Evolutionary conservation across 1,140 invertebrate species (phyloP), one percentile per base, ranked within the genome.

Genomic region (Pseudomyrmex gracilis): DNA sequence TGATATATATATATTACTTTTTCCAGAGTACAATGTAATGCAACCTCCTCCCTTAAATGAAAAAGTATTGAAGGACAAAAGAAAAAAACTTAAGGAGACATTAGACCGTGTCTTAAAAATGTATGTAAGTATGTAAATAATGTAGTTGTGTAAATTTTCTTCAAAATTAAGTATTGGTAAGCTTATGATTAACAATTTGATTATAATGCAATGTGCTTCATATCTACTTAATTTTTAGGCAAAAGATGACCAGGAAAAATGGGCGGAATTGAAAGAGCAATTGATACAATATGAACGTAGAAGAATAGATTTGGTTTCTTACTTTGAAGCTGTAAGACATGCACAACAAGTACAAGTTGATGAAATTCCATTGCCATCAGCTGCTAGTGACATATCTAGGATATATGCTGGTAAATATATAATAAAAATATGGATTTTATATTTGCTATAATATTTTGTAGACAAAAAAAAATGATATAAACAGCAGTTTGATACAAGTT

Each of bases 271-370:
- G 12, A 98, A 98, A 92, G 96, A 97, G 84, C 97, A 98, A 92
- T 97, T 99, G 94, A 95, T 96, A 82, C 98, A 99, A 83, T 99
- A 99, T 95, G 98, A 99, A 92, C 97, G 98, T 91, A 96, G 98
- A 91, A 95, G 97, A 90, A 96, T 96, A 90, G 96, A 98, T 92
- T 94, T 99, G 67, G 97, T 99, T 64, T 97, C 97, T 53, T 99
- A 98, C 94, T 99, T 97, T 95, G 98, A 99, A 93, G 98, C 98
- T 84, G 98, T 99, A 0, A 96, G 97, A 90, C 97, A 98, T 95
- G 98, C 99, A 9, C 98, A 99, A 92, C 97, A 98, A 92, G 98
- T 99, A 1, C 97, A 98, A 94, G 96, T 99, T n/a, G 98, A 99
- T 95, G 98, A 99, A 93, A 99, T 99, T 94, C 98, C 98, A 9